Conservation (phyloP, 1,140 invertebrate species). For the Coboldia fuscipes region DNA sequence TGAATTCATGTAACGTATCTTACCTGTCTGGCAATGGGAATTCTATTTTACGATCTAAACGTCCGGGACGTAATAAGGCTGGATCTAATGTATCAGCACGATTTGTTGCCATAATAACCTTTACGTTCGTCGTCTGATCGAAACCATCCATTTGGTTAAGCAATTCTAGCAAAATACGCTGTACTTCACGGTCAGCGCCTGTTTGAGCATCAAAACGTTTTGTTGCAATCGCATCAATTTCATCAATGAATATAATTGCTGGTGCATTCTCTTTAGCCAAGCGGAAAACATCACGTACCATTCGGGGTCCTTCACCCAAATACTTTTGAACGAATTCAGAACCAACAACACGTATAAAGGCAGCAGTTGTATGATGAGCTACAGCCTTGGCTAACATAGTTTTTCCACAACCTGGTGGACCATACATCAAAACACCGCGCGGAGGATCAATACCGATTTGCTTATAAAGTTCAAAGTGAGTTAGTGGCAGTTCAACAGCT, state of each 20-base stretch:
- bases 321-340: conserved; percentile 99
- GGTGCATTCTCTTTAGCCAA: conserved; percentile 98
- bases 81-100: conserved; percentile 92
- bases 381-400: conserved; percentile 99
- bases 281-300: conserved; percentile 98
- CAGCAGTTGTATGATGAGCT: conserved; percentile 93
- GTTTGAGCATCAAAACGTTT: conserved; percentile 98
- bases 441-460: conserved; percentile 93
- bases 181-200: conserved; percentile 96
- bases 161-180: conserved; percentile 90
- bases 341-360: conserved; percentile 95
- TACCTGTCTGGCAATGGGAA: conserved; percentile 94
- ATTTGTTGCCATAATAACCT: conserved; percentile 99
- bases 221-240: conserved; percentile 97
- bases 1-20: no score
- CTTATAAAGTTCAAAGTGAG: conserved; percentile 97
- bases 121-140: conserved; percentile 99
- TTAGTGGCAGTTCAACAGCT: conserved; percentile 93
- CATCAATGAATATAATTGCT: conserved; percentile 98
- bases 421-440: conserved; percentile 94
- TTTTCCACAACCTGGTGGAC: conserved; percentile 84
- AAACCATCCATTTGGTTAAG: conserved; percentile 99
- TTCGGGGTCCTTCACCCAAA: conserved; percentile 92
- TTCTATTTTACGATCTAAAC: conserved; percentile 97
- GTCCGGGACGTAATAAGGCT: conserved; percentile 85